phyloP scores from a whole-genome alignment of 2,797 vertebrate genomes.

The Coranthus polyacanthus region DNA sequence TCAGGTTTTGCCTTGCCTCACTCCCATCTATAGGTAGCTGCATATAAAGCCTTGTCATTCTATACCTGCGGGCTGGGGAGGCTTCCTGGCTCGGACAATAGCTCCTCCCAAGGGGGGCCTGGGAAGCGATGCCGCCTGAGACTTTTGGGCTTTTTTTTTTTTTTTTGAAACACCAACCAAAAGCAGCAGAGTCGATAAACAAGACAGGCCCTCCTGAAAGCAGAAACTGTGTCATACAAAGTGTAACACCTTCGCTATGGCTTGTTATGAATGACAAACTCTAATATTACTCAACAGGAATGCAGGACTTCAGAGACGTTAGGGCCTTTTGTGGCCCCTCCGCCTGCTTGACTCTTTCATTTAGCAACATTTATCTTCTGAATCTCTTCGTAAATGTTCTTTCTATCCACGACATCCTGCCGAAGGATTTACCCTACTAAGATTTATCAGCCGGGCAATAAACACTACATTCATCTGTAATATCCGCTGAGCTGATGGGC shows the following conservation, averaged over 20 bases:
- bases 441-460: slow-evolving; percentile 7
- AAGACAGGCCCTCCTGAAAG: slow-evolving; percentile 75
- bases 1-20: slow-evolving; percentile 52
- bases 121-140: slow-evolving; percentile 81
- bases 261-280: slow-evolving; percentile 72
- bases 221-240: slow-evolving; percentile 77
- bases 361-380: slow-evolving; percentile 29
- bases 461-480: slow-evolving; percentile 10
- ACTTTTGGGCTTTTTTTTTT: slow-evolving; percentile 74
- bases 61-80: slow-evolving; percentile 84
- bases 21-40: slow-evolving; percentile 79
- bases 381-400: slow-evolving; percentile 21
- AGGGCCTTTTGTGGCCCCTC: slow-evolving; percentile 49
- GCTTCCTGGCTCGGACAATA: slow-evolving; percentile 84
- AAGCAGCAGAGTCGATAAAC: slow-evolving; percentile 77
- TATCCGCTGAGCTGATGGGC: not conserved
- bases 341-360: slow-evolving; percentile 19
- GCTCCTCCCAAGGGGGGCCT: slow-evolving; percentile 83
- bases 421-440: slow-evolving; percentile 11
- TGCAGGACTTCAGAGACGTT: slow-evolving; percentile 56
- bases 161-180: slow-evolving; percentile 74
- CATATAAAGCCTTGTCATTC: slow-evolving; percentile 84
- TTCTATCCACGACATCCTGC: slow-evolving; percentile 1
- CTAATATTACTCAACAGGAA: slow-evolving; percentile 80
- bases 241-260: slow-evolving; percentile 67